Evolutionary conservation across 1,140 invertebrate genomes (phyloP).

Genomic region (Cyclargus thomasi): DNA sequence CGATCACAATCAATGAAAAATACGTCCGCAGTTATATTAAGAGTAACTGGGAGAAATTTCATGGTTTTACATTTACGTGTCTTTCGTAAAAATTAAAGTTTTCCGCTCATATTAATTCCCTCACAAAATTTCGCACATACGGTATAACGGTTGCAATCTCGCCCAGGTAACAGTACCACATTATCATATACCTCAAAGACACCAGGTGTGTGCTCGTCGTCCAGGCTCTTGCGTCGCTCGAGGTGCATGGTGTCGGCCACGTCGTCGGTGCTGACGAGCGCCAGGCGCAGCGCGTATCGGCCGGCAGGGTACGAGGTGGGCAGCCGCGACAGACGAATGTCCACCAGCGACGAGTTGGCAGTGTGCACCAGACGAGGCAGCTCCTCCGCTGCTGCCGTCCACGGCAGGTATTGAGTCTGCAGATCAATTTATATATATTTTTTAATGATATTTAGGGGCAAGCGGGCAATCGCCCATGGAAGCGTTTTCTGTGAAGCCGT

Average conservation of each 20-base stretch:
- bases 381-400: conserved; percentile 66
- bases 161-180: too few relatives aligned
- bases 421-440: background rate
- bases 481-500: too few relatives aligned
- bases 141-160: too few relatives aligned
- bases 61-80: too few relatives aligned
- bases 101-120: too few relatives aligned
- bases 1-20: too few relatives aligned
- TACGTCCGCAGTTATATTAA: too few relatives aligned
- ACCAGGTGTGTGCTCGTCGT: conserved; percentile 84
- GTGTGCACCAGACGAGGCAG: conserved; percentile 80
- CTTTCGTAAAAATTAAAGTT: too few relatives aligned
- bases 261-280: conserved; percentile 69
- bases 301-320: conserved; percentile 73
- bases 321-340: conserved; percentile 77
- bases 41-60: too few relatives aligned
- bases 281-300: conserved; percentile 77
- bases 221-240: conserved; percentile 76
- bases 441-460: too few relatives aligned
- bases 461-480: background rate
- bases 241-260: conserved; percentile 53
- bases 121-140: too few relatives aligned
- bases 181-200: conserved; percentile 78
- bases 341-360: conserved; percentile 78
- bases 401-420: conserved; percentile 76